These are phyloP conservation scores for Periophthalmodon schlosseri DNA, from an alignment of 2,113 vertebrate species.

Conservation along the genomic window DNA sequence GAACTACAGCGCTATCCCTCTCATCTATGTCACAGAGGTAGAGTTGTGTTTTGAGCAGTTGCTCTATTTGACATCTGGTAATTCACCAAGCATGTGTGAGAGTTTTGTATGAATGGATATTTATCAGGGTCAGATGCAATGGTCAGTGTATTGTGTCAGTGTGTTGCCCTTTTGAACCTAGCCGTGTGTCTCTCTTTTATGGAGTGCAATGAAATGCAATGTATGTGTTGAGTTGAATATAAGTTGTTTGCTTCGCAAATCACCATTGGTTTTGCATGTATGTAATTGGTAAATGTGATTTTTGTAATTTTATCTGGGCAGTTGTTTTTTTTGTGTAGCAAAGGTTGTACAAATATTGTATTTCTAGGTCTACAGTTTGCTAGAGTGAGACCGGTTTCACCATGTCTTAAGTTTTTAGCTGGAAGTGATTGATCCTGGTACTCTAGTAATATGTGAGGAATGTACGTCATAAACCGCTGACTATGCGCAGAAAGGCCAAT, in stretches of 20 bases:
- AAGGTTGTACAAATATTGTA: background rate
- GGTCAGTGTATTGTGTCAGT: background rate
- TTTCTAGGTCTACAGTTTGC: background rate
- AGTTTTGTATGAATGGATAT: background rate
- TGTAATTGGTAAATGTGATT: background rate
- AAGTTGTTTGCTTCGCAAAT: background rate
- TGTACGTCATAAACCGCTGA: slow-evolving; percentile 12
- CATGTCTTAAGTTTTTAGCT: slow-evolving; percentile 11
- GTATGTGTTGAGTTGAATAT: background rate
- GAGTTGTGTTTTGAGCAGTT: slow-evolving; percentile 10
- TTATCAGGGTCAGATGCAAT: background rate
- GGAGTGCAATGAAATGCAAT: background rate
- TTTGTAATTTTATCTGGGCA: background rate
- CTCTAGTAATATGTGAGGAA: slow-evolving; percentile 41
- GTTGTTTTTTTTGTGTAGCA: background rate
- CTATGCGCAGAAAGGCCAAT: background rate
- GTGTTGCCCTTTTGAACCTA: background rate
- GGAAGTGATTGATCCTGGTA: slow-evolving; percentile 5
- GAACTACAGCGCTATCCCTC: slow-evolving; percentile 62
- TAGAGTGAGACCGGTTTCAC: slow-evolving; percentile 46
- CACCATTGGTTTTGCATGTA: background rate
- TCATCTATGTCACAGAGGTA: slow-evolving; percentile 75
- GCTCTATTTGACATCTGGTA: background rate
- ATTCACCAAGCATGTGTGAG: background rate
- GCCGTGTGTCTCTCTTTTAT: background rate